Evolutionary conservation across 2,888 invertebrate species (phyloP), one percentile per base, ranked within the genome.

Genomic region (Callosobruchus maculatus): DNA sequence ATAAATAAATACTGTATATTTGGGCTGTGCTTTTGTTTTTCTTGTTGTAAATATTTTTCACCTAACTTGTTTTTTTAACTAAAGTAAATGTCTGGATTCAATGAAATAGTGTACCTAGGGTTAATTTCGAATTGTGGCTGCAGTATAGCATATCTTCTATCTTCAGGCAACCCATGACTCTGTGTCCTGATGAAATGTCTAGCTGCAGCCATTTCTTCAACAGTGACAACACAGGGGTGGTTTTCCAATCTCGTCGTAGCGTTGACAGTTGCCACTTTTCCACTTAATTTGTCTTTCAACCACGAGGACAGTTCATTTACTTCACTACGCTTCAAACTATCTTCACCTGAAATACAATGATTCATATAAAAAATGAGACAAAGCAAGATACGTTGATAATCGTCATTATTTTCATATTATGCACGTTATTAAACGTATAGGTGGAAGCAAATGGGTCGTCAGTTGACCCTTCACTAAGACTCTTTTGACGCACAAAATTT

Each of bases 141-240:
- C 73, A 98, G 88, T 75, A 98, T 87, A 0, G 94, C 93, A 84
- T 93, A 96, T 82, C 96, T 91, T 84, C 94, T 93, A 82, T 97
- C 96, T 81, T 97, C 96, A 0, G 93, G 91, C 73, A 96, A 86
- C 81, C 91, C 92, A 80, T 93, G 93, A 72, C 96, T 93, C 82
- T 97, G 96, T 0, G 97, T 97, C 73, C 95, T 91, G 73, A 98
- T 92, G 83, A 98, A 98, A 87, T 98, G 98, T 70, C 99, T 89
- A 0, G 98, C 98, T 0, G 97, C 95, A 0, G 96, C 98, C 97
- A 98, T 98, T 88, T 99, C 98, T 80, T 95, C 95, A 0, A 98
- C 97, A 0, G 97, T 97, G 0, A 99, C 92, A 0, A 98, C 95
- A 85, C 98, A 98, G 0, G 99, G 98, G 88, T 99, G 97, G 0